A percentile compares a stretch with the other conserved stretches of the same genome.
Conservation (phyloP, 2,113 vertebrate species). For the Lophura nycthemera region DNA sequence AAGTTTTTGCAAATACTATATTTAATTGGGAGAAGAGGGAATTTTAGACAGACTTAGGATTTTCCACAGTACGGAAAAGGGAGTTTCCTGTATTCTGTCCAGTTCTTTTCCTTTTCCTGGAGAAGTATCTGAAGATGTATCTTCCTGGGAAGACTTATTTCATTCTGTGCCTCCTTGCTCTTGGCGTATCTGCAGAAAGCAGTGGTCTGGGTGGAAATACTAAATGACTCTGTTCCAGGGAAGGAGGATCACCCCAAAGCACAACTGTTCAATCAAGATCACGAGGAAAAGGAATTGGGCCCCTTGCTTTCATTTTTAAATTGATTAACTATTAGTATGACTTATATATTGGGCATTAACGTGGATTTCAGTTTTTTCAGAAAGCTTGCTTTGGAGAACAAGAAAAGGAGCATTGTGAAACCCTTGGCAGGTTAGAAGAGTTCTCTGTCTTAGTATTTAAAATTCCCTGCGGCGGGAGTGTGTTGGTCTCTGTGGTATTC, state of each 20-base stretch:
- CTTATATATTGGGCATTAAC: not conserved
- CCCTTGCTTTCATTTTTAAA: not conserved
- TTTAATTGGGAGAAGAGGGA: not conserved
- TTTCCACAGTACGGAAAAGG: not conserved
- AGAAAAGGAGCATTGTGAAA: not conserved
- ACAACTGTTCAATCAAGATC: slow-evolving; percentile 5
- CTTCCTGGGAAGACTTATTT: slow-evolving; percentile 4
- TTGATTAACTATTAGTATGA: not conserved
- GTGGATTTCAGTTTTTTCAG: not conserved
- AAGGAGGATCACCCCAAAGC: slow-evolving; percentile 8
- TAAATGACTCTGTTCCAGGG: not conserved
- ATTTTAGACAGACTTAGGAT: not conserved
- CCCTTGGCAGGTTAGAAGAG: not conserved
- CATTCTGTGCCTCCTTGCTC: not conserved
- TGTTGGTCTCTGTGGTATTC: not conserved
- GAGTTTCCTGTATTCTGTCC: not conserved
- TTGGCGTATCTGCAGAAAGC: slow-evolving; percentile 18
- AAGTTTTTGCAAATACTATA: not conserved
- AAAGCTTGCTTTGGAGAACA: not conserved
- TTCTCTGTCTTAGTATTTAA: not conserved
- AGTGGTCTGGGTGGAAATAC: slow-evolving; percentile 3
- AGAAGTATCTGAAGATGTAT: not conserved
- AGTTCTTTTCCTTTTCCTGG: not conserved
- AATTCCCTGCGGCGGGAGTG: not conserved
- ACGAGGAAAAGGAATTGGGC: not conserved